These are phyloP conservation scores for Chitala chitala DNA, from an alignment of 2,113 vertebrate species.

Conservation along the genomic window DNA sequence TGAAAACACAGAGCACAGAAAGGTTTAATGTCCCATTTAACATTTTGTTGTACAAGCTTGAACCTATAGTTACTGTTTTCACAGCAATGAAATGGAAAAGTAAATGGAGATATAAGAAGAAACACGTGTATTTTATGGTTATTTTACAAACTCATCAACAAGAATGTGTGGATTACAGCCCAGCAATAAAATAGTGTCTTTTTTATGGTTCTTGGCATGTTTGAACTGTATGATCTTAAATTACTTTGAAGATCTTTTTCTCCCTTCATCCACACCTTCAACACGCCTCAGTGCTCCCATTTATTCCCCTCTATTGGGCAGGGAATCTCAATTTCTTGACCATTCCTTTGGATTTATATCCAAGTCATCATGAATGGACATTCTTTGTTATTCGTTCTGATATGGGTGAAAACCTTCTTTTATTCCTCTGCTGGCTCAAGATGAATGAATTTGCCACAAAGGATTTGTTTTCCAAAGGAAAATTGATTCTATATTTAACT, in stretches of 20 bases:
- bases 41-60: too few species aligned
- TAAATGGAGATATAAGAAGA: too few species aligned
- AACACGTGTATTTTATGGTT: too few species aligned
- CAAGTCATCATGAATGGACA: constrained; percentile 46
- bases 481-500: constrained; percentile 2
- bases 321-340: constrained; percentile 51
- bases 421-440: constrained; percentile 50
- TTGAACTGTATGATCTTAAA: constrained; percentile 58
- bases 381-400: constrained; percentile 62
- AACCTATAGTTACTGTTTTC: too few species aligned
- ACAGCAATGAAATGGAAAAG: too few species aligned
- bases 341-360: constrained; percentile 66
- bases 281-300: constrained; percentile 60
- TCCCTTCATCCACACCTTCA: constrained; percentile 56
- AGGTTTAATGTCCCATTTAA: too few species aligned
- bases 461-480: constrained; percentile 29
- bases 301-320: constrained; percentile 55
- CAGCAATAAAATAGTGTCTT: too few species aligned
- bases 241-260: constrained; percentile 56
- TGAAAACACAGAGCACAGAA: too few species aligned
- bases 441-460: background rate
- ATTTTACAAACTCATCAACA: too few species aligned
- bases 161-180: too few species aligned
- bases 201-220: constrained; percentile 52
- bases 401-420: constrained; percentile 60